Evolutionary conservation across 1,140 invertebrate genomes (phyloP).

Genomic region (Bombus polaris): DNA sequence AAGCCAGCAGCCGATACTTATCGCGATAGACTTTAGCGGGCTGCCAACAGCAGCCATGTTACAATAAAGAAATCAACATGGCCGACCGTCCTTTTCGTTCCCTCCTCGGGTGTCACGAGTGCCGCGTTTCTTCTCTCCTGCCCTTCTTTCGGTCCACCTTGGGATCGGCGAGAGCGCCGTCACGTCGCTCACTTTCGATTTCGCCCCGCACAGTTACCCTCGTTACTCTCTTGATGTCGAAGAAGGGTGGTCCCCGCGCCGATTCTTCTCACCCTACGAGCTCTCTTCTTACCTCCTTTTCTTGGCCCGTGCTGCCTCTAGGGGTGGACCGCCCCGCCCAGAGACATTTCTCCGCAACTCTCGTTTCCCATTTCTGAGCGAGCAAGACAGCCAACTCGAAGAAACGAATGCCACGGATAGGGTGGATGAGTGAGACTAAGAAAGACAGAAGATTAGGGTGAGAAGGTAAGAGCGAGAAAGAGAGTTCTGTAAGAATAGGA

Average conservation of each 20-base stretch:
- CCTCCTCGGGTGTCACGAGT: slow-evolving; percentile 13
- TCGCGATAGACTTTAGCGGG: slow-evolving; percentile 76
- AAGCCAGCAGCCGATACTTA: slow-evolving; percentile 73
- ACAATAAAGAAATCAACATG: slow-evolving; percentile 79
- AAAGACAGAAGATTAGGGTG: neutral
- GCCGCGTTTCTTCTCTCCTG: slow-evolving; percentile 25
- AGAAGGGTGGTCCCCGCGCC: slow-evolving; percentile 67
- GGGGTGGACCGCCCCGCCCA: slow-evolving; percentile 74
- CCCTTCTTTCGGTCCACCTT: slow-evolving; percentile 53
- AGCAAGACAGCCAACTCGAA: slow-evolving; percentile 16
- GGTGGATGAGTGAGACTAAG: neutral
- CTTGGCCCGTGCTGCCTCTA: slow-evolving; percentile 72
- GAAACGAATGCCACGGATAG: slow-evolving; percentile 25
- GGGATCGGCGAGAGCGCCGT: slow-evolving; percentile 24
- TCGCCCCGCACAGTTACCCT: slow-evolving; percentile 70
- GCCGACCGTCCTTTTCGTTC: slow-evolving; percentile 60
- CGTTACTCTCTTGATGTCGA: slow-evolving; percentile 73
- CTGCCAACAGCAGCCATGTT: slow-evolving; percentile 82
- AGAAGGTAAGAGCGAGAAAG: slow-evolving; percentile 8
- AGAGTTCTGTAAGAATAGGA: neutral
- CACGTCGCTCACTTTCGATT: slow-evolving; percentile 74
- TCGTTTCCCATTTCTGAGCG: slow-evolving; percentile 26
- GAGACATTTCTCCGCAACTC: slow-evolving; percentile 64
- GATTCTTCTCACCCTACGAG: slow-evolving; percentile 56
- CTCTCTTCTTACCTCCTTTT: slow-evolving; percentile 67